Evolutionary conservation across 2,888 invertebrate genomes (phyloP), one percentile per base, ranked within the genome.

Genomic region (Trissolcus japonicus): DNA sequence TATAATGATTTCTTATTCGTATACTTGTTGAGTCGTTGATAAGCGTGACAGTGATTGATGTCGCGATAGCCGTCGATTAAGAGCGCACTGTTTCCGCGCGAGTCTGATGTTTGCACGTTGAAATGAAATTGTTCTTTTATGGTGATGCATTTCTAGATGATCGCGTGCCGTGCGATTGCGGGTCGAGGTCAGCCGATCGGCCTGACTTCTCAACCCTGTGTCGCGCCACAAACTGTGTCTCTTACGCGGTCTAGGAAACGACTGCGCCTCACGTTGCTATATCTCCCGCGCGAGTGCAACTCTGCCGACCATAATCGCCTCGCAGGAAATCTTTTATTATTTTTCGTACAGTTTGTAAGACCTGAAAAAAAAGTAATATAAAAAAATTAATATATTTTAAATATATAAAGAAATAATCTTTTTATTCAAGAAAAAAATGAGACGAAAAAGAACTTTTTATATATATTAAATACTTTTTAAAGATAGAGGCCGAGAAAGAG

Each of bases 181-280:
- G 78, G 71, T 73, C 74, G 81, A 73, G 62, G 79, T 72, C 69
- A 65, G 65, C 62, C 65, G 60, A 67, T 73, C 77, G 80, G 83
- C 82, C 83, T 82, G 83, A 80, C 86, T 83, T 82, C 82, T 81
- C 83, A 85, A 84, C 85, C 84, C 85, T 80, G 81, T 82, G 80
- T 80, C 84, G 83, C 82, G 83, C 80, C 80, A 83, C 85, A 83
- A 83, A 85, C 82, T 83, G 84, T 79, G 83, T 82, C 82, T 83
- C 82, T 81, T 81, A 80, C 35, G 35, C 78, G 80, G 80, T 77
- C 77, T 79, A 79, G 80, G 80, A 84, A 82, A 80, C 68, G 51
- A 75, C 74, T 59, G 77, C 67, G 76, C 83, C 71, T 74, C 78
- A 67, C 66, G 78, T 69, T 57, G 69, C 62, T 60, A 54, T 56